Evolutionary conservation across 2,113 vertebrate genomes (phyloP), one percentile per base, ranked within the genome.

Genomic region (Apus apus): DNA sequence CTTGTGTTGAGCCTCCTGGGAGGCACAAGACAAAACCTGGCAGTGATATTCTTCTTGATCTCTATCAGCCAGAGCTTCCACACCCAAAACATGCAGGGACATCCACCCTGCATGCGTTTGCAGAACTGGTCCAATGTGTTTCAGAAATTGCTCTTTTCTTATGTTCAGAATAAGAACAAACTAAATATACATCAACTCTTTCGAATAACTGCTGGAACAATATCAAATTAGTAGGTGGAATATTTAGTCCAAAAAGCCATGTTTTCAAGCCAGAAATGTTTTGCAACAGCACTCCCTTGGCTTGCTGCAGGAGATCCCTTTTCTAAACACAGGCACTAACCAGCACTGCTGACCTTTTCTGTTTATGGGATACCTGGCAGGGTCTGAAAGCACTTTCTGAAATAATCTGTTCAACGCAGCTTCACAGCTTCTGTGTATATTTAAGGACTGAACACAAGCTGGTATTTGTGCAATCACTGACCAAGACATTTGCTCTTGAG

Each of bases 1-100:
- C 78, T 85, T 76, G 54, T 8, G 32, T 7, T 54, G 65, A 77
- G 76, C 80, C 81, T 93, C 91, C 83, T 62, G 84, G 75, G 87
- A 95, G 53, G 86, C 80, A n/a, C 5, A 5, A 87, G 77, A 91
- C 66, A 91, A 91, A 87, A 82, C 84, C 80, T 73, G 80, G 89
- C 54, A 12, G 43, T 36, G 73, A 53, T 0, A 3, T 46, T 21
- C 75, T 74, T 38, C 85, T 83, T 80, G 81, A 77, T 75, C 21
- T 82, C 70, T 38, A 32, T 36, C 14, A 13, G 75, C 8, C 66
- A 57, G 29, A 78, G 53, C 61, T 81, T 77, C 89, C 65, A 71
- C 5, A 11, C 26, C 29, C 67, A 66, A 27, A 73, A 58, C 36
- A 54, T 34, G 4, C 3, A 21, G 60, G 26, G 56, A 32, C 46